Base-by-base conservation (phyloP, 2,888 invertebrate species). In the Coleophora deauratella region DNA sequence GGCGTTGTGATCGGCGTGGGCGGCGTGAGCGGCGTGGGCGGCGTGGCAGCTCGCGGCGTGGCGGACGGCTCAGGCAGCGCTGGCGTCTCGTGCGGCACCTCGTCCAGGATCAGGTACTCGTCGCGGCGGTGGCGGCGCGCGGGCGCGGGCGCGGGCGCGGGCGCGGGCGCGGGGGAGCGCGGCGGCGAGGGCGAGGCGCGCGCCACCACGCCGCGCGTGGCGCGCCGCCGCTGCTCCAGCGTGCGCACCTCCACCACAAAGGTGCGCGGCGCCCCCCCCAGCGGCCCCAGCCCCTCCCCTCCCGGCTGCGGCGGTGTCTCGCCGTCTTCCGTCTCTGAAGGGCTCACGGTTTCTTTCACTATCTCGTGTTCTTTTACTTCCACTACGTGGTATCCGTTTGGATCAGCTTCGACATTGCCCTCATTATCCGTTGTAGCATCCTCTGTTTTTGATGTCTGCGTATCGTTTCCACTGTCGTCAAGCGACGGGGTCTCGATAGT, bases 351-450 rank as follows among this genome's bases (percentile, higher is more conserved):
- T 88, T 12, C 21, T 3, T 90, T 1, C 38, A 89, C 72, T 38
- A 93, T 90, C 67, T 93, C 92, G 59, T 86, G 89, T 58, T 89
- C 91, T 49, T 87, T 89, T 1, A 93, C 88, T 57, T 89, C 92
- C 10, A 93, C 93, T 50, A 91, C 82, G 51, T 88, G 6, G 84
- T 46, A 39, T 72, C 64, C 9, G 52, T 43, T 46, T 8, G 49
- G 53, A 27, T 55, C 49, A n/a, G n/a, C 46, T 32, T 52, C 59
- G 35, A 47, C 42, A 10, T 52, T 47, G 11, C 51, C 58, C 33
- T 49, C 42, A 10, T 51, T 46, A n/a, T 48, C 45, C 33, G 43
- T 42, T 28, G 50, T 45, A 21, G 41, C 37, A 15, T 55, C 42
- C 15, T 50, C 46, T 10, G 51, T 49, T 30, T 55, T 21, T 6